A percentile compares a stretch with the other conserved stretches of the same genome.
Conservation (phyloP, 2,797 vertebrate genomes). For the Cetoscarus ocellatus region DNA sequence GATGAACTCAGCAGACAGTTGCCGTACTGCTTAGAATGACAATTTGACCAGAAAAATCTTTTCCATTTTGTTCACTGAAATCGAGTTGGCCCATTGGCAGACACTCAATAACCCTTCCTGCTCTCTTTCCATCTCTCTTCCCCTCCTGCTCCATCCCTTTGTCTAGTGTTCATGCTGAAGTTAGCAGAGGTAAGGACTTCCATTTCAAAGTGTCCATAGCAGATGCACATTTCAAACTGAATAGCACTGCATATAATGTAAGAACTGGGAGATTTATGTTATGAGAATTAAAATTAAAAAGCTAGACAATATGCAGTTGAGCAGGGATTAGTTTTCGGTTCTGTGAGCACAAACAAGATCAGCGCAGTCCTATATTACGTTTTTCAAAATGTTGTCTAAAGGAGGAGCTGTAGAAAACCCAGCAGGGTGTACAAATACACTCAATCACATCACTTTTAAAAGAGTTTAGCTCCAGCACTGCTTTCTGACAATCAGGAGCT, state of each 20-base stretch:
- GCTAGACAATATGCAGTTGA: constrained; percentile 13
- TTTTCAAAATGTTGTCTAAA: no score
- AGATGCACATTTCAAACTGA: constrained; percentile 40
- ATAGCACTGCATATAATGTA: neutral
- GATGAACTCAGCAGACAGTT: constrained; percentile 74
- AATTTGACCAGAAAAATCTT: constrained; percentile 76
- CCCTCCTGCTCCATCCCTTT: neutral
- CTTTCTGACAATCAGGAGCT: constrained; percentile 32
- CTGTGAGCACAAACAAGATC: constrained; percentile 35
- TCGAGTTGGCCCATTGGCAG: constrained; percentile 73
- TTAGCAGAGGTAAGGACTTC: constrained; percentile 34
- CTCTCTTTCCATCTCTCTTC: neutral
- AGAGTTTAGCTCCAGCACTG: neutral
- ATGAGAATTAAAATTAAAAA: constrained; percentile 36
- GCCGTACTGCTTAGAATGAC: constrained; percentile 68
- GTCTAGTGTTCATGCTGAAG: constrained; percentile 39
- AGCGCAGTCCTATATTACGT: neutral
- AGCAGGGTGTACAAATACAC: neutral
- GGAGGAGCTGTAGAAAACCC: no score
- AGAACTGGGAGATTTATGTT: constrained; percentile 25
- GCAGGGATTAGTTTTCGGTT: constrained; percentile 15
- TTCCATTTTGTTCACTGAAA: constrained; percentile 75
- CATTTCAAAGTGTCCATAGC: constrained; percentile 40
- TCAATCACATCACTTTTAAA: neutral
- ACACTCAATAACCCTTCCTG: constrained; percentile 56